Base-by-base conservation (phyloP, 1,140 invertebrate genomes). In the Bacillus rossius region DNA sequence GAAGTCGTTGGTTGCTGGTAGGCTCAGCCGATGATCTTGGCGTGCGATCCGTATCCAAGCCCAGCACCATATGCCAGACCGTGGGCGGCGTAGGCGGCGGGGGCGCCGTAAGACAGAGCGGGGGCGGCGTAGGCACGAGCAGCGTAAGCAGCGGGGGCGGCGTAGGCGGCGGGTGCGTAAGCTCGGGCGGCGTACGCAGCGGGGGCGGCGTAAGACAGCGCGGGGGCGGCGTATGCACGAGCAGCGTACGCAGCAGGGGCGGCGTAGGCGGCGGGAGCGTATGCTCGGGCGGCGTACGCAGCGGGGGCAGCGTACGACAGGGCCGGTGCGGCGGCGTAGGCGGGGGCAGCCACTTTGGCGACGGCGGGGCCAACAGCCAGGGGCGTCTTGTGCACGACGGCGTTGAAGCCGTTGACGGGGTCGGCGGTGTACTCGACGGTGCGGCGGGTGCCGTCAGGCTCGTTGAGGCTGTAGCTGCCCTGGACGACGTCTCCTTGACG, bases 401-500 rank as follows among this genome's bases (percentile, higher is more conserved):
- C 56, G 49, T 64, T 60, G 61, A 64, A 64, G 14, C 63, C 63
- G 20, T 61, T 59, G 43, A 63, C 59, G 22, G 53, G 55, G 43
- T 69, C 67, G 41, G 80, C 80, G 52, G 74, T 74, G 71, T 83
- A 83, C 56, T 76, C 76, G 49, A 81, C 81, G 57, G 72, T 78
- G 57, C 80, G 75, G 20, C 73, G 71, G 45, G 76, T 77, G 59
- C 81, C 80, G 61, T 82, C 81, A 43, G 81, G 72, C 55, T 81
- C 79, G 55, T 80, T 68, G 45, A 81, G 67, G 10, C 75, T 79
- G 73, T 81, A 81, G 57, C 76, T 77, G 2, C 79, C 80, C 50
- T 76, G 75, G 8, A 81, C 79, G 23, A 78, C 53, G 59, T 81
- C 79, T 2, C 79, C 79, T 45, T 79, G 74, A 0, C 79, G 75